phyloP scores from a whole-genome alignment of 2,797 vertebrate species.

The Cyclura pinguis region DNA sequence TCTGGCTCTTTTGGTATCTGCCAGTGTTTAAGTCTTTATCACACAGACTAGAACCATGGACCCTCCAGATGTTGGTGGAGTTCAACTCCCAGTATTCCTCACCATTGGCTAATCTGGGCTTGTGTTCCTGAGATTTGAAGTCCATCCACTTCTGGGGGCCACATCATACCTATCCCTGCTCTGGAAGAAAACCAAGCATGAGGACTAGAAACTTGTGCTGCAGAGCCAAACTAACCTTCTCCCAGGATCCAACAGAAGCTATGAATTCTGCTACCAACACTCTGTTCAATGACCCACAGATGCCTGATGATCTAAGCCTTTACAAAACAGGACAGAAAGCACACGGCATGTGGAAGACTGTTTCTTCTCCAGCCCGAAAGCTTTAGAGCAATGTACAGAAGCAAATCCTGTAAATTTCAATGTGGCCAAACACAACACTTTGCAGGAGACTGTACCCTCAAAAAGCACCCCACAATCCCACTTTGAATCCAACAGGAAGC shows the following conservation, averaged over 20 bases:
- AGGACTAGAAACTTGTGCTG: neutral
- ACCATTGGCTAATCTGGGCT: too few species aligned
- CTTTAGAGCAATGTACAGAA: neutral
- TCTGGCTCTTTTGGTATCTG: too few species aligned
- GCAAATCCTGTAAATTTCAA: neutral
- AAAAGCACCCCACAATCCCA: too few species aligned
- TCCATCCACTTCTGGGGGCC: too few species aligned
- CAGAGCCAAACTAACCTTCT: neutral
- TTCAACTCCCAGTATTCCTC: too few species aligned
- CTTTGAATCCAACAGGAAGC: neutral
- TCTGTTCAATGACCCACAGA: neutral
- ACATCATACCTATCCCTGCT: too few species aligned
- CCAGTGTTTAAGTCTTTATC: too few species aligned
- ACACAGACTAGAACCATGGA: too few species aligned
- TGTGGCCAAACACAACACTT: neutral
- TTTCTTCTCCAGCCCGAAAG: neutral
- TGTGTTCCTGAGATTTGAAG: too few species aligned
- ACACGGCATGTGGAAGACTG: neutral
- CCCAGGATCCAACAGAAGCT: neutral
- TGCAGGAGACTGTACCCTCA: neutral
- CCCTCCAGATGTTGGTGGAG: too few species aligned
- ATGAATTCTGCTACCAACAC: neutral
- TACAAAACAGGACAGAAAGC: too few species aligned
- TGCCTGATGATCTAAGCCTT: neutral
- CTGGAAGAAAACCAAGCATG: neutral